Evolutionary conservation across 2,113 vertebrate genomes (phyloP).

Genomic region (Dipodomys ordii): DNA sequence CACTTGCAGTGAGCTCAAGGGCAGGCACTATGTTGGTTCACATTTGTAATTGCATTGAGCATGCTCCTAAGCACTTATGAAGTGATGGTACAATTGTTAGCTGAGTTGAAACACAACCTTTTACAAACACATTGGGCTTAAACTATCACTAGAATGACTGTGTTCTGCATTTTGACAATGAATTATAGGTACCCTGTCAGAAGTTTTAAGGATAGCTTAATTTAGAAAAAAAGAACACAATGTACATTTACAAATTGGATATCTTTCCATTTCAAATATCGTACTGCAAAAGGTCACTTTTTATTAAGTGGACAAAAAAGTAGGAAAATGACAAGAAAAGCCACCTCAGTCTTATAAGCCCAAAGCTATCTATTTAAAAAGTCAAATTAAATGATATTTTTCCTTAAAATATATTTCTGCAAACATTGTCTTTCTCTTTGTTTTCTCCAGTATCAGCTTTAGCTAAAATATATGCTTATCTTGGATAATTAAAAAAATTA

Average conservation of each 20-base stretch:
- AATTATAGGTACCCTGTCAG: slow-evolving; percentile 11
- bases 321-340: slow-evolving; percentile 31
- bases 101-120: background rate
- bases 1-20: background rate
- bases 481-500: slow-evolving; percentile 49
- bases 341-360: background rate
- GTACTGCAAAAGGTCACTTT: background rate
- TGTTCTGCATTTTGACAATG: background rate
- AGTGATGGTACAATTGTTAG: background rate
- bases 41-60: background rate
- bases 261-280: background rate
- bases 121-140: slow-evolving; percentile 14
- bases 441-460: slow-evolving; percentile 49
- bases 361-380: slow-evolving; percentile 46
- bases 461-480: slow-evolving; percentile 55
- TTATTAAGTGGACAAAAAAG: slow-evolving; percentile 51
- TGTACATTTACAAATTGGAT: slow-evolving; percentile 16
- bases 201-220: background rate
- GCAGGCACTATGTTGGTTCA: background rate
- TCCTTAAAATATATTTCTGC: slow-evolving; percentile 33
- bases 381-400: slow-evolving; percentile 46
- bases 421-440: background rate
- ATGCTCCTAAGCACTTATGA: background rate
- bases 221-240: slow-evolving; percentile 43
- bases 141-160: slow-evolving; percentile 12